Conservation (phyloP, 2,888 invertebrate species). For the Lithophane semibrunnea region DNA sequence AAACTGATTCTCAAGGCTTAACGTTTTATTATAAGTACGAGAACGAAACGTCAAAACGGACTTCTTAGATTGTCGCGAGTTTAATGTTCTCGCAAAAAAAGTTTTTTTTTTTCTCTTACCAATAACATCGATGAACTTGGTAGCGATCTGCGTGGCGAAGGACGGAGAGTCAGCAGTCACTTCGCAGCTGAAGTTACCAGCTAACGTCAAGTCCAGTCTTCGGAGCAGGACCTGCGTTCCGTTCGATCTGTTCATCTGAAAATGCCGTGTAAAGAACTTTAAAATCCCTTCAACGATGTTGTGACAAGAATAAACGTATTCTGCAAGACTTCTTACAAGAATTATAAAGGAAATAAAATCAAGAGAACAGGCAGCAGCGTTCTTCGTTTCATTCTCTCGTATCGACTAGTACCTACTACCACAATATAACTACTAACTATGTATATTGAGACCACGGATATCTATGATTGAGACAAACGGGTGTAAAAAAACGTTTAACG, state of each 20-base stretch:
- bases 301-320: background rate
- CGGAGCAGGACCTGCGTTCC: slow-evolving; percentile 93
- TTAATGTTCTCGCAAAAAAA: background rate
- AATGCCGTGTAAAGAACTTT: slow-evolving; percentile 58
- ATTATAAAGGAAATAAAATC: background rate
- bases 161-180: slow-evolving; percentile 94
- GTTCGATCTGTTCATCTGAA: slow-evolving; percentile 93
- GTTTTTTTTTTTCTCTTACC: slow-evolving; percentile 90
- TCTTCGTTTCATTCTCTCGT: background rate
- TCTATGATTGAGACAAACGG: too few species aligned
- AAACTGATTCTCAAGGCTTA: too few species aligned
- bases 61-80: too few species aligned
- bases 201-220: slow-evolving; percentile 92
- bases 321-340: background rate
- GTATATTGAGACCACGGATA: too few species aligned
- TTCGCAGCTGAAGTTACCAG: slow-evolving; percentile 95
- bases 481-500: too few species aligned
- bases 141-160: slow-evolving; percentile 92
- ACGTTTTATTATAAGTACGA: too few species aligned
- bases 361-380: background rate
- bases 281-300: too few species aligned
- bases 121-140: slow-evolving; percentile 93
- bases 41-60: too few species aligned
- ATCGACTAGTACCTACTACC: background rate
- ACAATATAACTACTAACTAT: too few species aligned